phyloP scores from a whole-genome alignment of 2,888 invertebrate genomes.

The Dione juno region DNA sequence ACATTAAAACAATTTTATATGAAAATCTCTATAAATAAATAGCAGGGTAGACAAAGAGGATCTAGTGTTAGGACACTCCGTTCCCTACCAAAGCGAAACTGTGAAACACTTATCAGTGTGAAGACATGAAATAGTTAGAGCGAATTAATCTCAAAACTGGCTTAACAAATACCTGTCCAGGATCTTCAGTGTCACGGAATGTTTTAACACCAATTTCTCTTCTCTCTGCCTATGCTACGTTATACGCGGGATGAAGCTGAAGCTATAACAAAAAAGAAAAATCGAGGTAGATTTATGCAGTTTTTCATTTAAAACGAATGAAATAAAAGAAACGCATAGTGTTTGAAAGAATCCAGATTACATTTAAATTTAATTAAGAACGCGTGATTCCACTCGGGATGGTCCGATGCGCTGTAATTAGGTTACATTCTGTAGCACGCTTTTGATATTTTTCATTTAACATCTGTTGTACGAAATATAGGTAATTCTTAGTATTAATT shows the following conservation, averaged over 20 bases:
- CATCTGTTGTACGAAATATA: conserved; percentile 13
- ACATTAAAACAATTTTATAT: too few species aligned
- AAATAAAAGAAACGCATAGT: conserved; percentile 14
- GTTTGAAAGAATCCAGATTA: conserved; percentile 22
- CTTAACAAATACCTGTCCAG: too few species aligned
- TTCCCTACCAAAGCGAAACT: too few species aligned
- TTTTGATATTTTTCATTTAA: conserved; percentile 18
- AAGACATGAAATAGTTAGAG: too few species aligned
- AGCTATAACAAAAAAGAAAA: neutral
- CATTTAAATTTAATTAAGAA: conserved; percentile 24
- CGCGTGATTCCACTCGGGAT: conserved; percentile 16
- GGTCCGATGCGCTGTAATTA: conserved; percentile 18
- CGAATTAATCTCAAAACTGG: too few species aligned
- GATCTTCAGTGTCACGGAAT: too few species aligned
- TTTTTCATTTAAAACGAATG: conserved; percentile 6
- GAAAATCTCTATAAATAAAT: too few species aligned
- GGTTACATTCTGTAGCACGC: conserved; percentile 15
- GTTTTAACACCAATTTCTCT: too few species aligned
- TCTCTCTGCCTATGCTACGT: too few species aligned
- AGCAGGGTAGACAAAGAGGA: too few species aligned
- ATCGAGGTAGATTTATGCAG: neutral
- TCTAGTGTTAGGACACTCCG: too few species aligned
- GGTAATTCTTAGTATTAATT: neutral
- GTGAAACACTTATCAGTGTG: too few species aligned
- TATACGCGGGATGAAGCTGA: neutral